These are phyloP conservation scores for Tetrax tetrax DNA, from an alignment of 2,113 vertebrate species.

Conservation along the genomic window DNA sequence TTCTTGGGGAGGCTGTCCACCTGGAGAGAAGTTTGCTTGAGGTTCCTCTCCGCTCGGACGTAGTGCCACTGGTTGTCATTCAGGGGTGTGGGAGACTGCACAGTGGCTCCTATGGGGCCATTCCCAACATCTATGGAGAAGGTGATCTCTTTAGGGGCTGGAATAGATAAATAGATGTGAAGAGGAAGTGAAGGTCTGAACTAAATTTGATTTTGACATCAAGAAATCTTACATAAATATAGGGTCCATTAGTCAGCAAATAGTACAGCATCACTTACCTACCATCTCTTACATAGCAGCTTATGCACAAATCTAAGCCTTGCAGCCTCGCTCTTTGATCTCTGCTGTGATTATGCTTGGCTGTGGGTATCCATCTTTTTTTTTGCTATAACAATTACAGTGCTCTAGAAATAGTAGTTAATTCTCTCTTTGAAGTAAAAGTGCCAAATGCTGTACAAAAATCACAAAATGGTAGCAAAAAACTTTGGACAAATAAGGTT, in stretches of 20 bases:
- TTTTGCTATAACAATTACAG: neutral
- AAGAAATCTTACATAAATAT: constrained; percentile 34
- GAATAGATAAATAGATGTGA: constrained; percentile 13
- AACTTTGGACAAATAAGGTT: neutral
- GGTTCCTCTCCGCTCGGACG: constrained; percentile 87
- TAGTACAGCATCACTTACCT: constrained; percentile 29
- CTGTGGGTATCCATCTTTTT: neutral
- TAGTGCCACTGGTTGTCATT: constrained; percentile 98
- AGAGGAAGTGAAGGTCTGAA: neutral
- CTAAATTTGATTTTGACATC: neutral
- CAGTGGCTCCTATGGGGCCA: constrained; percentile 81
- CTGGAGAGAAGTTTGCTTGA: constrained; percentile 90
- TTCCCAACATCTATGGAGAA: constrained; percentile 93
- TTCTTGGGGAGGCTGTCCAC: constrained; percentile 88
- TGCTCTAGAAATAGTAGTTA: neutral
- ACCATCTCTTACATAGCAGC: constrained; percentile 27
- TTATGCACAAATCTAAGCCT: constrained; percentile 24
- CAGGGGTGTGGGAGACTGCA: constrained; percentile 85
- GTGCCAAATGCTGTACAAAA: neutral
- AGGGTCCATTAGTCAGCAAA: constrained; percentile 23
- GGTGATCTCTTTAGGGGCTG: constrained; percentile 88
- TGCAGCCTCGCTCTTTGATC: constrained; percentile 8
- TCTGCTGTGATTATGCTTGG: neutral
- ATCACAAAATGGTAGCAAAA: neutral
- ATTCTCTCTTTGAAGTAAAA: neutral